These are phyloP conservation scores for Propithecus deckenii DNA, from an alignment of 2,797 vertebrate species.

Conservation along the genomic window DNA sequence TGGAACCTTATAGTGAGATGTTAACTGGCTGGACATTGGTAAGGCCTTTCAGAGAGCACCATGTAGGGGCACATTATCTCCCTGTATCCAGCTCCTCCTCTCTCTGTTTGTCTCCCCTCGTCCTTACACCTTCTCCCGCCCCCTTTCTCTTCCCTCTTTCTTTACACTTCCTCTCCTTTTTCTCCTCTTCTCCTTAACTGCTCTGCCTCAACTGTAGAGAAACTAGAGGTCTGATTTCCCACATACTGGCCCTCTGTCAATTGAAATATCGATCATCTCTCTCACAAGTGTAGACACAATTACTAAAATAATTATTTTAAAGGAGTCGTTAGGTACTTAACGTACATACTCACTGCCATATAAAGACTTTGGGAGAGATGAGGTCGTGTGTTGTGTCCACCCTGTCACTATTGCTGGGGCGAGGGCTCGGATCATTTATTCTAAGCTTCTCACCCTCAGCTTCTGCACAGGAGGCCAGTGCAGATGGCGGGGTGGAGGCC, in stretches of 20 bases:
- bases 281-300: neutral
- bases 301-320: neutral
- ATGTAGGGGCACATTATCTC: neutral
- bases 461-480: neutral
- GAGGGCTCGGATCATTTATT: neutral
- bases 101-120: neutral
- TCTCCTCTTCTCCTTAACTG: neutral
- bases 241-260: neutral
- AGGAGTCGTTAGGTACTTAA: neutral
- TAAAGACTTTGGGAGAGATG: neutral
- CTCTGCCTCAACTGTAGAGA: neutral
- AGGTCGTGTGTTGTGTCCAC: neutral
- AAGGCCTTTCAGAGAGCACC: neutral
- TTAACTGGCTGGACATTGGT: neutral
- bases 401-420: neutral
- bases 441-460: neutral
- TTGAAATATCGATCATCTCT: neutral
- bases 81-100: neutral
- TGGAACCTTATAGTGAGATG: neutral
- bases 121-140: neutral
- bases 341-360: neutral
- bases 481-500: neutral
- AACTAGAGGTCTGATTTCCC: neutral
- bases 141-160: neutral
- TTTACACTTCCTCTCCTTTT: neutral